Evolutionary conservation across 2,113 vertebrate genomes (phyloP).

Genomic region (Stercorarius parasiticus): DNA sequence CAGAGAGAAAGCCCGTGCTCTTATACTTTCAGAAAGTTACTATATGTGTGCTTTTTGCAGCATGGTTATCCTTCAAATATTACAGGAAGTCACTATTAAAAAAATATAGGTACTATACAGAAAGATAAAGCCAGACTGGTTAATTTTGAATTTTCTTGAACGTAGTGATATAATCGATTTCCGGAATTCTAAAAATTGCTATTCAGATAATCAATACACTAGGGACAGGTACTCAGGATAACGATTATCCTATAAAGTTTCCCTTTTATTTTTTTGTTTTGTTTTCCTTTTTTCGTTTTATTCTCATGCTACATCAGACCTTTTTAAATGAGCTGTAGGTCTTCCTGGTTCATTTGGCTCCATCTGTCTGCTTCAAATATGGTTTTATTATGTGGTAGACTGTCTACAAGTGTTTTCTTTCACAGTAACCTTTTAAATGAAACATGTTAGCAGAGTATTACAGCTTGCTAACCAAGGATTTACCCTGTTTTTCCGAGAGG

Average conservation of each 20-base stretch:
- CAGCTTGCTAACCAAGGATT: neutral
- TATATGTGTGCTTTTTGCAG: neutral
- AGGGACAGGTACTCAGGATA: neutral
- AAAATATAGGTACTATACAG: neutral
- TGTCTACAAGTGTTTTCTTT: neutral
- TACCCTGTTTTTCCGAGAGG: neutral
- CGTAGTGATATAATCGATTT: neutral
- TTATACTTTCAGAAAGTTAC: neutral
- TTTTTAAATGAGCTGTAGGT: neutral
- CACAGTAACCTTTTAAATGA: neutral
- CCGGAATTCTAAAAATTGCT: neutral
- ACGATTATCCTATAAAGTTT: neutral
- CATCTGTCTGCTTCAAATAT: constrained; percentile 20
- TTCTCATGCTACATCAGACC: neutral
- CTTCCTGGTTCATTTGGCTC: constrained; percentile 6
- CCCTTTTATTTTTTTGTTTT: neutral
- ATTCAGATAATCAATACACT: neutral
- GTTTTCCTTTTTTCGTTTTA: neutral
- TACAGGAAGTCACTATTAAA: neutral
- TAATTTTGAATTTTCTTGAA: neutral
- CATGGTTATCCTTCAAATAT: neutral
- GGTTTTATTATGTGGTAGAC: neutral
- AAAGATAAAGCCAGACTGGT: neutral
- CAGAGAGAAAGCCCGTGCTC: neutral
- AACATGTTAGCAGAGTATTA: neutral